Base-by-base conservation (phyloP, 1,140 invertebrate genomes). In the Bombus affinis region DNA sequence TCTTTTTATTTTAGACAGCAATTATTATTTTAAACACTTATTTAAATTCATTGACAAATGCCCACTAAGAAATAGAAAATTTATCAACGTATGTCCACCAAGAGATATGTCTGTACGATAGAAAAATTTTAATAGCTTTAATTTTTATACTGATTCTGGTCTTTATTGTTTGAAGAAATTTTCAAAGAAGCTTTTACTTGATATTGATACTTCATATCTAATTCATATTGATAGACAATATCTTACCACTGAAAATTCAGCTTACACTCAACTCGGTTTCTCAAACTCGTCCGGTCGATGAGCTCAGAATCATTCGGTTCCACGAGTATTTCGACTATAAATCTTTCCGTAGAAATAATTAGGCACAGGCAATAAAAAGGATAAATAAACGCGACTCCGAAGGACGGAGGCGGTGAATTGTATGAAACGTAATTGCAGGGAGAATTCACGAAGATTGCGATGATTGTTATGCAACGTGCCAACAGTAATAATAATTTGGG, bases 401-500 rank as follows among this genome's bases (percentile, higher is more conserved):
- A 37, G 25, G 32, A 74, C 12, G 71, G 47, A 28, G 32, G 39
- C 59, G 35, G 22, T 37, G 72, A 68, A 77, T 65, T 53, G 66
- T 37, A 53, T 25, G 15, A 37, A 57, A 42, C 47, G 32, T 72
- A 85, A 79, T 68, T 70, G 76, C 76, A 25, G 32, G 42, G 32
- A 47, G 68, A 39, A 80, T 80, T 85, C 78, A 73, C 44, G 68
- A 72, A 62, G 83, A 78, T 72, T 85, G 68, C 68, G 39, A 47
- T 44, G 53, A 85, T 80, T 80, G 53, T 85, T 85, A 85, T 65
- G 76, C 76, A 80, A 80, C 68, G 76, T 47, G 75, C 37, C 75
- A 71, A 71, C 53, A 28, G 66, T 44, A 77, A 78, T 78, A 84
- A 84, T 85, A 85, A 85, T 80, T 85, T 72, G 18, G 53, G 47